Evolutionary conservation across 1,140 invertebrate species (phyloP).

Genomic region (Bombus waltoni): DNA sequence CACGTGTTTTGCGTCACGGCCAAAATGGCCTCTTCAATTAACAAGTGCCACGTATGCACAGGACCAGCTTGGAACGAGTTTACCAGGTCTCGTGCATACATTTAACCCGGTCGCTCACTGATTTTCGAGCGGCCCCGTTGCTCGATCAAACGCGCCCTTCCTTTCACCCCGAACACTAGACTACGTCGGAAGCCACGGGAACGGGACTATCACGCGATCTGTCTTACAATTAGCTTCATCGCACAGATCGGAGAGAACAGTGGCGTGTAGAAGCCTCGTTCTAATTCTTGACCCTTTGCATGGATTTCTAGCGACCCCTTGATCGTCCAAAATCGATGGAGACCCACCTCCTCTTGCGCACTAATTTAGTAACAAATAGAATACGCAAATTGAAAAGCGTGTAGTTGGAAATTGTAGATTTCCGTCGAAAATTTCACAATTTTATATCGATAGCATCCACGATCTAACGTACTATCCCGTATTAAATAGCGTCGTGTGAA

Average conservation of each 20-base stretch:
- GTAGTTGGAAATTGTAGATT: too few species aligned
- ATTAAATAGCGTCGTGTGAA: not conserved
- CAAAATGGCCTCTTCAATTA: conserved; percentile 62
- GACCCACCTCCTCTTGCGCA: too few species aligned
- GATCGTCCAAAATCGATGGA: too few species aligned
- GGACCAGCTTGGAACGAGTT: conserved; percentile 59
- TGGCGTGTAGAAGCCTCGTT: not conserved
- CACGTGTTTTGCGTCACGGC: conserved; percentile 50
- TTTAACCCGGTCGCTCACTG: conserved; percentile 56
- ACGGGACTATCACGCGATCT: conserved; percentile 20
- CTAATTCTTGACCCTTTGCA: not conserved
- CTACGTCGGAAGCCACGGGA: conserved; percentile 30
- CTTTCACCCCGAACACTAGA: not conserved
- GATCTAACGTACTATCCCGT: too few species aligned
- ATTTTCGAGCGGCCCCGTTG: conserved; percentile 43
- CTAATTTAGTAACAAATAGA: too few species aligned
- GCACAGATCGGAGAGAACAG: not conserved
- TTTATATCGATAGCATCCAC: too few species aligned
- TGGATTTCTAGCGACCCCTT: not conserved
- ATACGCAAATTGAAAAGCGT: too few species aligned
- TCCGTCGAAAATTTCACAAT: too few species aligned
- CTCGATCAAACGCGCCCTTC: conserved; percentile 25
- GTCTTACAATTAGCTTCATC: conserved; percentile 20
- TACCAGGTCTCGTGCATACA: conserved; percentile 61
- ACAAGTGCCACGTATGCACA: conserved; percentile 48